These are phyloP conservation scores for Chiloscyllium plagiosum DNA, from an alignment of 2,113 vertebrate genomes.

Conservation along the genomic window DNA sequence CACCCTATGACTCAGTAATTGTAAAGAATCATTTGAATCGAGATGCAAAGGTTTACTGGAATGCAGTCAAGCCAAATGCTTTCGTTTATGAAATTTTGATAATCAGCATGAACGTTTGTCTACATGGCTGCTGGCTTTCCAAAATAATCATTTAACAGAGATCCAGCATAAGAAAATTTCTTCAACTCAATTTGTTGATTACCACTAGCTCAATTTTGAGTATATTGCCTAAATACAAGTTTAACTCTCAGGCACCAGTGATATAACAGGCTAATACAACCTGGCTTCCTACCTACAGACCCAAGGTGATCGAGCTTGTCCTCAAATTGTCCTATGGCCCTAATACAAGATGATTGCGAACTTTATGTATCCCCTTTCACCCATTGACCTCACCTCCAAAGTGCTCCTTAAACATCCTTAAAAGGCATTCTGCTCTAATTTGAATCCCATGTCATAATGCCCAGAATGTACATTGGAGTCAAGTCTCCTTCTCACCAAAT, in stretches of 20 bases:
- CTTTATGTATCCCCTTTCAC: not conserved
- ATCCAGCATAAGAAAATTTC: not conserved
- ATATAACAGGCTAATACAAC: no score
- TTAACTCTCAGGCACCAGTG: no score
- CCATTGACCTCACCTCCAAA: no score
- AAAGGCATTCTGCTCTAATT: no score
- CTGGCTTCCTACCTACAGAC: not conserved
- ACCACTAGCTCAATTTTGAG: no score
- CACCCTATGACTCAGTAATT: not conserved
- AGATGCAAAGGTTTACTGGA: not conserved
- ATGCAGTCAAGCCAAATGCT: not conserved
- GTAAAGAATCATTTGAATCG: not conserved
- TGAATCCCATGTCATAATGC: no score
- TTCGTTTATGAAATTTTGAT: not conserved
- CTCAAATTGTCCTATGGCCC: not conserved
- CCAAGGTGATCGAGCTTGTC: not conserved
- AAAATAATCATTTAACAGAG: not conserved
- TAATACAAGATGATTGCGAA: not conserved
- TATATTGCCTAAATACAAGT: no score
- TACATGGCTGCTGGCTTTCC: not conserved
- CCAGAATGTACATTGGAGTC: no score
- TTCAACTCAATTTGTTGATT: not conserved
- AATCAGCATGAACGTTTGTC: not conserved
- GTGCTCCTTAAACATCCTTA: no score
- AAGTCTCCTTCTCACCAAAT: no score